Evolutionary conservation across 2,113 vertebrate species (phyloP).

Genomic region (Gobius niger): DNA sequence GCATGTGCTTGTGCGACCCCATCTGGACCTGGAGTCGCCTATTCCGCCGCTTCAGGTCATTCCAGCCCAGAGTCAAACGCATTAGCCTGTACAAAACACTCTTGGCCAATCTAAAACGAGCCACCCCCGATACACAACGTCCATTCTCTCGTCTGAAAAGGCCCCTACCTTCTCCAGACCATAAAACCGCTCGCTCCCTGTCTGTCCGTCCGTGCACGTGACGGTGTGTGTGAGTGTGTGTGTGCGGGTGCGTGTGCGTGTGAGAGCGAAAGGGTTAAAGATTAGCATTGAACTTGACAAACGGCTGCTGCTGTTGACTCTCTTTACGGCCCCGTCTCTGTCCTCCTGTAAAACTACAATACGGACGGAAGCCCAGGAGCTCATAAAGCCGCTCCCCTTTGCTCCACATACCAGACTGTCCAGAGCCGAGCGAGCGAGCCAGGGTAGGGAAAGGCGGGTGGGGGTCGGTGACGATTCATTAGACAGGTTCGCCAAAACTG

Average conservation of each 20-base stretch:
- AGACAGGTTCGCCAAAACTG: no score
- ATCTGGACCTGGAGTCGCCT: no score
- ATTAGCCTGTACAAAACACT: no score
- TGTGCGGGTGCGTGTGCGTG: conserved; percentile 14
- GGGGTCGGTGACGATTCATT: no score
- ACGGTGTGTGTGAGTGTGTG: conserved; percentile 27
- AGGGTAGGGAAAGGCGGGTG: not conserved
- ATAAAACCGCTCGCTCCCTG: not conserved
- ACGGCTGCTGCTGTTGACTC: conserved; percentile 62
- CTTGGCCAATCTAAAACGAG: no score
- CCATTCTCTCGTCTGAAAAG: no score
- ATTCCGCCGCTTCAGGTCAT: no score
- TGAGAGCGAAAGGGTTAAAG: conserved; percentile 36
- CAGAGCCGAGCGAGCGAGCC: conserved; percentile 3
- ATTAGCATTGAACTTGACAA: conserved; percentile 77
- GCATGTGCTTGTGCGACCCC: no score
- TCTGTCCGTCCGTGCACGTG: conserved; percentile 7
- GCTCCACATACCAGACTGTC: conserved; percentile 52
- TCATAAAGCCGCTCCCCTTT: conserved; percentile 61
- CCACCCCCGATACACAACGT: no score
- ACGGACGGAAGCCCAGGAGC: conserved; percentile 50
- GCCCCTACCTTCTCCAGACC: no score
- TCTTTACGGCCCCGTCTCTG: conserved; percentile 58
- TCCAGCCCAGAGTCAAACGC: no score
- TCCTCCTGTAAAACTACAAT: conserved; percentile 62